phyloP scores from a whole-genome alignment of 2,888 invertebrate species.

The Oscheius sp. region DNA sequence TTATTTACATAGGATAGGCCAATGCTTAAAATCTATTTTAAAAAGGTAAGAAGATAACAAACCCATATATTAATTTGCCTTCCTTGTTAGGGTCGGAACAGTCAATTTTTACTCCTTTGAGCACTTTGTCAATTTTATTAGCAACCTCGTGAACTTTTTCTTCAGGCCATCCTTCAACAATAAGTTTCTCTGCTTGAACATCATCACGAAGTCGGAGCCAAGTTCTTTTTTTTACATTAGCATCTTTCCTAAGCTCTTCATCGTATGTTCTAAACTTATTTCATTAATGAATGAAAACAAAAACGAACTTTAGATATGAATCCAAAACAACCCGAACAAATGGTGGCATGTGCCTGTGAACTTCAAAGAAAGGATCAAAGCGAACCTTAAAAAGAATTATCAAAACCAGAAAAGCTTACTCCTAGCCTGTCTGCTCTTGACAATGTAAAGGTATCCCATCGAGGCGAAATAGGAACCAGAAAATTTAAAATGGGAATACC shows the following conservation, averaged over 20 bases:
- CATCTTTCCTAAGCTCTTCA: background rate
- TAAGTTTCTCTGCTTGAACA: background rate
- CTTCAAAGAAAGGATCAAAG: constrained; percentile 5
- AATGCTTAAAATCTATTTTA: background rate
- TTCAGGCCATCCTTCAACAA: constrained; percentile 9
- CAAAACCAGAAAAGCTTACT: background rate
- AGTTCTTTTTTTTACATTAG: background rate
- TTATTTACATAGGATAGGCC: constrained; percentile 1
- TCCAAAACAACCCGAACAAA: background rate
- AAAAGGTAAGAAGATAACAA: background rate
- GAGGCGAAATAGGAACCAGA: background rate
- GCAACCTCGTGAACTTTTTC: background rate
- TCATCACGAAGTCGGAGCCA: background rate
- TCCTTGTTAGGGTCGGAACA: background rate
- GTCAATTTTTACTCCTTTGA: background rate
- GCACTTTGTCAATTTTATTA: background rate
- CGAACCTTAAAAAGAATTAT: background rate
- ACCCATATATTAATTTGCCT: background rate
- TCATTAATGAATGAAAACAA: background rate
- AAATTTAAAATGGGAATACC: background rate
- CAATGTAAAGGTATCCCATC: background rate
- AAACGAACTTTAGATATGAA: background rate
- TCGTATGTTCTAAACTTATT: background rate
- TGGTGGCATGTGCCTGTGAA: background rate
- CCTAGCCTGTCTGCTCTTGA: background rate